phyloP scores from a whole-genome alignment of 2,797 vertebrate genomes.

The Poecilia wingei region DNA sequence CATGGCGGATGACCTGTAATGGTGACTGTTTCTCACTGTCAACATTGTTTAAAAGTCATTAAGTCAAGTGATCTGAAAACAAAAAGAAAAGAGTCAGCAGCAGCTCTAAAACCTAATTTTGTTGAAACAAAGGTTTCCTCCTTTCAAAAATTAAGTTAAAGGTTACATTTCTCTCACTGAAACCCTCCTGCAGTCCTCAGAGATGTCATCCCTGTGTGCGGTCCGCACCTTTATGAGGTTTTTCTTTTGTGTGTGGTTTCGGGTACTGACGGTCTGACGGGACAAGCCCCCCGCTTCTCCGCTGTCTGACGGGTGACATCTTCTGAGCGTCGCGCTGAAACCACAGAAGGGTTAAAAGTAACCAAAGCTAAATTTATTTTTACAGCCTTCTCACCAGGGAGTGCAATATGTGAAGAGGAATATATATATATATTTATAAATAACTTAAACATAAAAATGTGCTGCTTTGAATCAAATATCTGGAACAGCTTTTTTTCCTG shows the following conservation, averaged over 20 bases:
- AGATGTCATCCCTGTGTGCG: too few relatives aligned
- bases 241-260: too few relatives aligned
- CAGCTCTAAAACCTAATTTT: neutral
- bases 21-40: neutral
- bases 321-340: too few relatives aligned
- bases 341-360: neutral
- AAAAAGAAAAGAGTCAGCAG: neutral
- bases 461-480: neutral
- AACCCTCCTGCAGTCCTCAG: too few relatives aligned
- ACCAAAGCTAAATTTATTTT: neutral
- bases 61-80: neutral
- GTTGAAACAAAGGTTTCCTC: neutral
- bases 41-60: neutral
- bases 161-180: neutral
- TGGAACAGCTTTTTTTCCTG: constrained; percentile 2
- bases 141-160: neutral
- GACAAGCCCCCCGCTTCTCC: too few relatives aligned
- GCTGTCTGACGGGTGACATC: too few relatives aligned
- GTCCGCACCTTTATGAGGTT: too few relatives aligned
- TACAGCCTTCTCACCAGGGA: neutral
- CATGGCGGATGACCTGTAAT: neutral
- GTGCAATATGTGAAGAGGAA: neutral
- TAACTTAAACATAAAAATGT: constrained; percentile 13
- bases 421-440: neutral
- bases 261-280: too few relatives aligned